phyloP scores from a whole-genome alignment of 2,888 invertebrate genomes.

The Caenorhabditis sulstoni region DNA sequence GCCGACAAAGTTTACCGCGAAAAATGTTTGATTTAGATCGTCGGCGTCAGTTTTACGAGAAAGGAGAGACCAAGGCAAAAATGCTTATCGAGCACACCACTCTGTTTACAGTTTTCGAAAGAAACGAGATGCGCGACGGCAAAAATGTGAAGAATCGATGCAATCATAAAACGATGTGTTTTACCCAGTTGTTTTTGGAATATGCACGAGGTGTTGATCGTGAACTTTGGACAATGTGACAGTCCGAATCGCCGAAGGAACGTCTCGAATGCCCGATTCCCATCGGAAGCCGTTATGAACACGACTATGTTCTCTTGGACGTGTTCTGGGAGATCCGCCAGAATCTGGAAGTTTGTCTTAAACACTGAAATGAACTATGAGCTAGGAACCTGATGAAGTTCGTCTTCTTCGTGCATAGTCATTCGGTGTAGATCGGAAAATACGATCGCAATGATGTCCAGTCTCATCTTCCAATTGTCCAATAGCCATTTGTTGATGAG shows the following conservation, averaged over 20 bases:
- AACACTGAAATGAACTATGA: background rate
- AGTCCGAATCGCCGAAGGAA: conserved; percentile 56
- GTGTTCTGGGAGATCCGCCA: conserved; percentile 52
- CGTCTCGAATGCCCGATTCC: conserved; percentile 45
- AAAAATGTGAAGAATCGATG: conserved; percentile 3
- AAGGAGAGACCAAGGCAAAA: conserved; percentile 27
- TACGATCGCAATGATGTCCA: conserved; percentile 69
- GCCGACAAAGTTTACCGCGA: conserved; percentile 18
- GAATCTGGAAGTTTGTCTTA: conserved; percentile 21
- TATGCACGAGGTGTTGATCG: conserved; percentile 63
- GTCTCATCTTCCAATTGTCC: conserved; percentile 63
- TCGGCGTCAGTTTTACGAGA: conserved; percentile 51
- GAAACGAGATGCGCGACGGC: background rate
- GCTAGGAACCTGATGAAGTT: conserved; percentile 65
- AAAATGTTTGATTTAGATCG: conserved; percentile 49
- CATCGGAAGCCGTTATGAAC: conserved; percentile 65
- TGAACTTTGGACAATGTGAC: conserved; percentile 49
- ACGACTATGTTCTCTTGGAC: conserved; percentile 57
- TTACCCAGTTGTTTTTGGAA: conserved; percentile 61
- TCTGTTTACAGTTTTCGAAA: conserved; percentile 34
- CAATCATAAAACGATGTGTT: conserved; percentile 15
- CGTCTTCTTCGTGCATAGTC: conserved; percentile 66
- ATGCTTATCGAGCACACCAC: conserved; percentile 43
- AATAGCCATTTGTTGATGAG: conserved; percentile 64
- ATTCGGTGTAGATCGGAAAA: conserved; percentile 67